Percentiles rank a stretch among this genome's conserved stretches.
Evolutionary conservation across 2,113 vertebrate genomes (phyloP).

Genomic region (Falcunculus frontatus): DNA sequence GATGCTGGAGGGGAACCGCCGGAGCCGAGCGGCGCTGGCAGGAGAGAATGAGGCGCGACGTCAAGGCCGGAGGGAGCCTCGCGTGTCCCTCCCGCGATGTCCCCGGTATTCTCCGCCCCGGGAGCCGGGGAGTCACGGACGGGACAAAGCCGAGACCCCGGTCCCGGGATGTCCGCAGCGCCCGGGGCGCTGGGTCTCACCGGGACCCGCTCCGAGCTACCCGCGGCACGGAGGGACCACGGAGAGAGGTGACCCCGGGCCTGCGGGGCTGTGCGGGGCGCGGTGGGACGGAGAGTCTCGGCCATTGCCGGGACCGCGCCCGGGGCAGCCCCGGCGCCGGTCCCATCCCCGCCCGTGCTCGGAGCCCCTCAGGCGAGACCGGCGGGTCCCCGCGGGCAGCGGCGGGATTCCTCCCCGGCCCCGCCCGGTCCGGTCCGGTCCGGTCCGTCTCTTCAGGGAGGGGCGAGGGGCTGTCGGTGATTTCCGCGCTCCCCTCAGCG

Average conservation of each 20-base stretch:
- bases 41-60: not conserved
- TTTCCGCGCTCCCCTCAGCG: not conserved
- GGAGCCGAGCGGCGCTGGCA: not conserved
- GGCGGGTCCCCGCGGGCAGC: not conserved
- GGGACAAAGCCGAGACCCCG: not conserved
- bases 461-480: not conserved
- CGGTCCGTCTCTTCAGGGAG: not conserved
- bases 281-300: not conserved
- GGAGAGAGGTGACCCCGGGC: accelerated
- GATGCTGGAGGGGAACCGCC: constrained; percentile 9
- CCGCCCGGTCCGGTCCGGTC: not conserved
- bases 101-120: not conserved
- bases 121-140: not conserved
- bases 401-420: no score
- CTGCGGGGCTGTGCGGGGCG: not conserved
- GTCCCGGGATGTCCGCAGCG: not conserved
- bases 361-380: not conserved
- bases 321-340: not conserved
- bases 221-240: not conserved
- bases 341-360: not conserved
- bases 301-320: not conserved
- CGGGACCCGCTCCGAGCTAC: not conserved
- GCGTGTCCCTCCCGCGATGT: not conserved
- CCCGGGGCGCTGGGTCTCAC: not conserved
- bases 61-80: not conserved